A percentile compares a stretch with the other conserved stretches of the same genome.
These are phyloP conservation scores for Andrena fulva DNA, from an alignment of 2,888 invertebrate species.

Conservation along the genomic window DNA sequence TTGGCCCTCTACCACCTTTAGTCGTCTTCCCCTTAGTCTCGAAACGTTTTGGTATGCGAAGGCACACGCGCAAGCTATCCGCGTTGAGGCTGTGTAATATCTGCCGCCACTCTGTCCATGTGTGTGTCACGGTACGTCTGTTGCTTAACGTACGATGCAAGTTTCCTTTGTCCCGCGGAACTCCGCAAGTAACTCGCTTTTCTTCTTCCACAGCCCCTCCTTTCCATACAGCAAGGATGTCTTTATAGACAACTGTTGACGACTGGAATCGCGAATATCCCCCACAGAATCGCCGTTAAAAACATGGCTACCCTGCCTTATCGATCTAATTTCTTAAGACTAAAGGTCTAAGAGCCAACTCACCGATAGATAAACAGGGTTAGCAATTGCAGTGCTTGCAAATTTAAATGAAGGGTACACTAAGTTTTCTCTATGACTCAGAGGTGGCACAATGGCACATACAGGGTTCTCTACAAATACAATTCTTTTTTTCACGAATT, in stretches of 20 bases:
- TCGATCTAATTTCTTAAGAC: no score
- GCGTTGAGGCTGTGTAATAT: slow-evolving; percentile 41
- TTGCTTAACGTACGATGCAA: slow-evolving; percentile 80
- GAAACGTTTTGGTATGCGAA: slow-evolving; percentile 13
- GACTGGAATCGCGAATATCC: slow-evolving; percentile 72
- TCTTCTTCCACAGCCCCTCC: slow-evolving; percentile 22
- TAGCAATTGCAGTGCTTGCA: no score
- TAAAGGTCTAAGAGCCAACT: no score
- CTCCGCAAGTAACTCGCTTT: slow-evolving; percentile 66
- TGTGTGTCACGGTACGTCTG: slow-evolving; percentile 78
- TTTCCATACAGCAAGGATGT: slow-evolving; percentile 8
- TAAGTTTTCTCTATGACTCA: no score
- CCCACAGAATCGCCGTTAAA: slow-evolving; percentile 22
- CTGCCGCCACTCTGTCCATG: slow-evolving; percentile 39
- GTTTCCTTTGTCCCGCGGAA: slow-evolving; percentile 80
- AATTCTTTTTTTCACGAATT: no score
- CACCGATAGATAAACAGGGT: no score
- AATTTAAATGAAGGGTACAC: no score
- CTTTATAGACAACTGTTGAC: slow-evolving; percentile 68
- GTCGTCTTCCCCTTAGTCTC: slow-evolving; percentile 32
- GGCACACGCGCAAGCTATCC: slow-evolving; percentile 15
- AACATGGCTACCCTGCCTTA: no score
- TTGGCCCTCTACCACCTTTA: slow-evolving; percentile 20
- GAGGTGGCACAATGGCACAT: no score
- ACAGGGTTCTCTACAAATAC: no score